phyloP scores from a whole-genome alignment of 2,797 vertebrate species.

The Pangasius djambal region DNA sequence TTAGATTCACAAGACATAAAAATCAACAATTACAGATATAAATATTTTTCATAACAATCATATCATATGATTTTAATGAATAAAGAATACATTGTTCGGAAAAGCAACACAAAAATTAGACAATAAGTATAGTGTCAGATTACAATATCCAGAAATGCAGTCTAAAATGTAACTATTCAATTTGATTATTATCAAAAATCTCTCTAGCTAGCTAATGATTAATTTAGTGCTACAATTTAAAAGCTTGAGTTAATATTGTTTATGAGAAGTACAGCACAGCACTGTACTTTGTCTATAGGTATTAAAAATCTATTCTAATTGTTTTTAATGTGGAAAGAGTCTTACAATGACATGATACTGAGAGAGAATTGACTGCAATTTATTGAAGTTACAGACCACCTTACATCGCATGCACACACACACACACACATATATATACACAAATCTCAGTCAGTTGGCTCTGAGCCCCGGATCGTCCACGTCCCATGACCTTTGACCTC shows the following conservation, averaged over 20 bases:
- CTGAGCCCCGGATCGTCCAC: slow-evolving; percentile 32
- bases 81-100: neutral
- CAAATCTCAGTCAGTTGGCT: slow-evolving; percentile 16
- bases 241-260: neutral
- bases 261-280: neutral
- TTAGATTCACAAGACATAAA: neutral
- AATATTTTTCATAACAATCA: neutral
- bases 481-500: slow-evolving; percentile 47
- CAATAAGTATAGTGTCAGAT: neutral
- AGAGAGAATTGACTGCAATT: too few relatives aligned
- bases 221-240: neutral
- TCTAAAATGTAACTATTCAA: too few relatives aligned
- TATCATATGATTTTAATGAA: neutral
- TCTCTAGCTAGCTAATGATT: neutral
- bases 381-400: neutral
- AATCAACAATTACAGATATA: neutral
- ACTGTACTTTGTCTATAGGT: neutral
- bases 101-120: neutral
- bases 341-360: neutral
- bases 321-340: neutral
- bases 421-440: neutral
- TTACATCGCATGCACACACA: neutral
- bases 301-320: neutral
- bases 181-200: neutral
- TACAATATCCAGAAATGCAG: neutral